phyloP scores from a whole-genome alignment of 2,888 invertebrate species.

The Mystacides longicornis region DNA sequence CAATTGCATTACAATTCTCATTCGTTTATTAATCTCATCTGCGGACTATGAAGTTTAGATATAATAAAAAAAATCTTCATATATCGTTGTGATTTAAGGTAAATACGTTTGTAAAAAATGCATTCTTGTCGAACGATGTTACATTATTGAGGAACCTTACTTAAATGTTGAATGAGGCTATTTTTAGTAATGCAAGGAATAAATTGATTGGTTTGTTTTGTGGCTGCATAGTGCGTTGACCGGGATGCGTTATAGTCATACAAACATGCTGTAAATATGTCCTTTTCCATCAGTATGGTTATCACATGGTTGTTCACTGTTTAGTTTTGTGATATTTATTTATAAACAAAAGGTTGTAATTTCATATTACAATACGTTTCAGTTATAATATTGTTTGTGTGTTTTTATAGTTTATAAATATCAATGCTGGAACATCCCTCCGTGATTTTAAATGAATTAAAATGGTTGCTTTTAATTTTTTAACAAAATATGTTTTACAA shows the following conservation, averaged over 20 bases:
- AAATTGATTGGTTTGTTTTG: slow-evolving; percentile 5
- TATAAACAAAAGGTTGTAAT: neutral
- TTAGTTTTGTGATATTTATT: neutral
- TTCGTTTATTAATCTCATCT: slow-evolving; percentile 3
- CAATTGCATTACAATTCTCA: slow-evolving; percentile 9
- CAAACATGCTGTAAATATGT: neutral
- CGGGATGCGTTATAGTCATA: neutral
- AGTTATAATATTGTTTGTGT: neutral
- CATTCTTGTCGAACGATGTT: slow-evolving; percentile 7
- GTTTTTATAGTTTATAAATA: neutral
- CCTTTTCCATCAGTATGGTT: neutral
- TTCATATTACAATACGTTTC: neutral
- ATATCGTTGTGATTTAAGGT: slow-evolving; percentile 19
- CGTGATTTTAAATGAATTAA: neutral
- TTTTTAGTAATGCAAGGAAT: slow-evolving; percentile 10
- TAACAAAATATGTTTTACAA: no score
- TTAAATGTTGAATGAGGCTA: slow-evolving; percentile 9
- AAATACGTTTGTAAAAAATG: slow-evolving; percentile 5
- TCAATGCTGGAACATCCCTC: neutral
- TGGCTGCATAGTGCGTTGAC: neutral
- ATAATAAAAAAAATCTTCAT: slow-evolving; percentile 3
- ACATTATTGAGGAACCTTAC: slow-evolving; percentile 8
- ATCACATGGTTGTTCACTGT: neutral
- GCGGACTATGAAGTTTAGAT: slow-evolving; percentile 21
- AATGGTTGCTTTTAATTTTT: no score